Percentiles rank a stretch among this genome's conserved stretches.
phyloP scores from a whole-genome alignment of 2,113 vertebrate genomes.

The Lampris megalopsis region DNA sequence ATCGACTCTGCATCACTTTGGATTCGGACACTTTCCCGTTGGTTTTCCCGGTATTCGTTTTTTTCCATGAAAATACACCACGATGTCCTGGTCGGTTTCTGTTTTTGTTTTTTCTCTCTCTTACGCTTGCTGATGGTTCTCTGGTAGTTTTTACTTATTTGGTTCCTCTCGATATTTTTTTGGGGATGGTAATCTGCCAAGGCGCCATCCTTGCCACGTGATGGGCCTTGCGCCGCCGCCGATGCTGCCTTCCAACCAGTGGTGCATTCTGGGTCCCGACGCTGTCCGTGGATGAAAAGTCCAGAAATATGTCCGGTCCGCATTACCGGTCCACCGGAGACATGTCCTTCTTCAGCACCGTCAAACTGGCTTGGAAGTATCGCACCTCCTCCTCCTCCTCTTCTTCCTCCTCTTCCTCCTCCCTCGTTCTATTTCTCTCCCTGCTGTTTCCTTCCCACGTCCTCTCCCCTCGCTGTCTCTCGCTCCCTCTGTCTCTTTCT shows the following conservation, averaged over 20 bases:
- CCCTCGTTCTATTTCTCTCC: conserved; percentile 6
- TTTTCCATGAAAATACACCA: not conserved
- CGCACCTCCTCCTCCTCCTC: conserved; percentile 52
- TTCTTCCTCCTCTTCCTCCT: conserved; percentile 38
- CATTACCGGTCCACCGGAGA: conserved; percentile 39
- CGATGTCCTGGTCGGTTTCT: not conserved
- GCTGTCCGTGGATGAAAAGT: conserved; percentile 54
- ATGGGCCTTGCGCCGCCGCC: conserved; percentile 56
- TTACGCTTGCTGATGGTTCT: conserved; percentile 26
- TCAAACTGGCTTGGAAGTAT: conserved; percentile 47
- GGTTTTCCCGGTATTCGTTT: conserved; percentile 7
- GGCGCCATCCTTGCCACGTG: conserved; percentile 50
- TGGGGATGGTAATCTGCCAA: conserved; percentile 45
- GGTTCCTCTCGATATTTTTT: conserved; percentile 34
- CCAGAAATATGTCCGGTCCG: conserved; percentile 45
- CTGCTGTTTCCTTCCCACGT: conserved; percentile 47
- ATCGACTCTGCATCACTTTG: conserved; percentile 47
- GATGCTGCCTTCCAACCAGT: conserved; percentile 59
- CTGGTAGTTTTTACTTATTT: conserved; percentile 33
- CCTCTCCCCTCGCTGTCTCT: conserved; percentile 61
- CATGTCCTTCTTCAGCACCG: conserved; percentile 39
- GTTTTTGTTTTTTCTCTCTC: conserved; percentile 15
- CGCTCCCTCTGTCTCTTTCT: conserved; percentile 56
- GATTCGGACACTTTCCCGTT: conserved; percentile 48
- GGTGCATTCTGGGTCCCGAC: conserved; percentile 46